A percentile compares a stretch with the other conserved stretches of the same genome.
Evolutionary conservation across 2,888 invertebrate genomes (phyloP).

Genomic region (Hydraecia micacea): DNA sequence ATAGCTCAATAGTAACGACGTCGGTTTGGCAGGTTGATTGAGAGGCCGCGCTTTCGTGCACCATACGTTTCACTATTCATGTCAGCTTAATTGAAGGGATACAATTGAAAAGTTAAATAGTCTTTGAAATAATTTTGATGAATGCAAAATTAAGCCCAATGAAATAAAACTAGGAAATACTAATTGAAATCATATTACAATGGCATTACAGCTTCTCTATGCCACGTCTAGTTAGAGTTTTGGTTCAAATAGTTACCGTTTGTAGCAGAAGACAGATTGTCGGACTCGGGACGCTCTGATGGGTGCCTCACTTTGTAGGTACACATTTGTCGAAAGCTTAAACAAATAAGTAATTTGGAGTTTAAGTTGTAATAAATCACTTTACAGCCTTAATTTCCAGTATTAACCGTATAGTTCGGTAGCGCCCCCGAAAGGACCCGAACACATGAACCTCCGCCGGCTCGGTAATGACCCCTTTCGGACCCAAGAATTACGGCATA

Average conservation of each 20-base stretch:
- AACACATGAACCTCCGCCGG: too few relatives aligned
- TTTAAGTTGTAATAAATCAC: background rate
- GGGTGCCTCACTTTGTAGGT: background rate
- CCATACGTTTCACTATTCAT: background rate
- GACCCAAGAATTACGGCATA: too few relatives aligned
- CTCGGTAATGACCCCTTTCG: too few relatives aligned
- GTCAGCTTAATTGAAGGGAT: conserved; percentile 7
- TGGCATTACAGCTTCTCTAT: too few relatives aligned
- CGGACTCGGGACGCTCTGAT: conserved; percentile 6
- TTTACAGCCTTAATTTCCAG: background rate
- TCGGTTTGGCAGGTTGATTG: conserved; percentile 36
- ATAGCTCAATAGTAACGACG: conserved; percentile 15
- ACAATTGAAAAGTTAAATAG: too few relatives aligned
- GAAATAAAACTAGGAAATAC: background rate
- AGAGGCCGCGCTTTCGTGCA: background rate
- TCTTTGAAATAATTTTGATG: background rate
- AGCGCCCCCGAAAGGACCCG: too few relatives aligned
- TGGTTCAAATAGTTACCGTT: background rate
- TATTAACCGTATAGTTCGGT: too few relatives aligned
- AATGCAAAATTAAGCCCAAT: background rate
- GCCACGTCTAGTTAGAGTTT: conserved; percentile 5
- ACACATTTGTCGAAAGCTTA: background rate
- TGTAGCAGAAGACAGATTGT: conserved; percentile 16
- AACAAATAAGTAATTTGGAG: background rate
- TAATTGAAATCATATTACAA: background rate